Percentiles rank a stretch among this genome's conserved stretches.
Conservation (phyloP, 2,888 invertebrate species). For the Netelia virgata region DNA sequence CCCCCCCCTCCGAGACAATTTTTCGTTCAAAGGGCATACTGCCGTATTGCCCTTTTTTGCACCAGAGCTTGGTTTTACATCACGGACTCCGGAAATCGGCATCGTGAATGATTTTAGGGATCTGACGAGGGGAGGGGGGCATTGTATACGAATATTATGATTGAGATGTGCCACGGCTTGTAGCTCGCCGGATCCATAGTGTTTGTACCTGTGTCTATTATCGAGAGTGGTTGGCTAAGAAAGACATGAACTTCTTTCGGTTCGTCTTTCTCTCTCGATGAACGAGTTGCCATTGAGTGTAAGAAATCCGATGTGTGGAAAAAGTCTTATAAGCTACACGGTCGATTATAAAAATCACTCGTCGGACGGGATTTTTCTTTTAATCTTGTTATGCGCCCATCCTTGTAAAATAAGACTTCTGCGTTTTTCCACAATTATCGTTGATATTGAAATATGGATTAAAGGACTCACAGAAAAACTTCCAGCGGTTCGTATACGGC, state of each 20-base stretch:
- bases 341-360: neutral
- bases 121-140: slow-evolving; percentile 11
- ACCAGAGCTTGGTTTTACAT: neutral
- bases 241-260: slow-evolving; percentile 46
- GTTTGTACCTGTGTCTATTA: neutral
- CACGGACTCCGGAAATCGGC: slow-evolving; percentile 33
- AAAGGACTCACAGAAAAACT: slow-evolving; percentile 81
- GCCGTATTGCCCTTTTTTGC: neutral
- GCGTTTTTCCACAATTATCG: neutral
- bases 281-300: slow-evolving; percentile 12
- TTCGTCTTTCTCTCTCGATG: slow-evolving; percentile 32
- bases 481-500: slow-evolving; percentile 82
- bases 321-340: slow-evolving; percentile 15
- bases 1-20: slow-evolving; percentile 44
- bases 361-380: too few relatives aligned
- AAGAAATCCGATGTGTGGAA: neutral
- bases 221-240: slow-evolving; percentile 22
- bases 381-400: neutral
- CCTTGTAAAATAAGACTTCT: neutral
- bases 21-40: slow-evolving; percentile 16
- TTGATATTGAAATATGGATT: neutral
- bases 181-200: slow-evolving; percentile 11
- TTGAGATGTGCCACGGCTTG: slow-evolving; percentile 28
- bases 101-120: slow-evolving; percentile 24
- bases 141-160: slow-evolving; percentile 10